These are phyloP conservation scores for Cyanistes caeruleus DNA, from an alignment of 2,113 vertebrate genomes.

Conservation along the genomic window DNA sequence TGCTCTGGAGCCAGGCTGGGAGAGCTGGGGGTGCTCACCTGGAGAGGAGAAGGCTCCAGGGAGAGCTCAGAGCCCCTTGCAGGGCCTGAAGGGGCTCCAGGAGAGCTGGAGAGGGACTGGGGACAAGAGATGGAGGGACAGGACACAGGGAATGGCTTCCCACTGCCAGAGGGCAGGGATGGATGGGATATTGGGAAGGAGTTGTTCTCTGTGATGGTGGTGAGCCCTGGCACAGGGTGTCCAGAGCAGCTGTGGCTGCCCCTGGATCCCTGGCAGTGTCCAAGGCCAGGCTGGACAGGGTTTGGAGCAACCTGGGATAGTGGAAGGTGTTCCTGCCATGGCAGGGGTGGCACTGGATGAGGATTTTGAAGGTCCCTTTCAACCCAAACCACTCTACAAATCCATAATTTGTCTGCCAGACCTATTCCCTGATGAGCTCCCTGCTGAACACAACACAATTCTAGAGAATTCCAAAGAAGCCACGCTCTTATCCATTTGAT, in stretches of 20 bases:
- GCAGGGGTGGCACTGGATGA: neutral
- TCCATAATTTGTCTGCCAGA: neutral
- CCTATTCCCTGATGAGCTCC: neutral
- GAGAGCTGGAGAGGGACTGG: neutral
- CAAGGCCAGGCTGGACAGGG: fast-evolving
- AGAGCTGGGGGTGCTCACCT: neutral
- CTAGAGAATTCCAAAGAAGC: neutral
- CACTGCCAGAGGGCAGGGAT: neutral
- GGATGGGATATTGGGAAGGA: neutral
- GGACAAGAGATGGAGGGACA: neutral
- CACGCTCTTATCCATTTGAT: neutral
- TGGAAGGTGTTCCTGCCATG: neutral
- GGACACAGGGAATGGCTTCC: neutral
- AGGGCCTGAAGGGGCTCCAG: neutral
- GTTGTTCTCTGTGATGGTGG: neutral
- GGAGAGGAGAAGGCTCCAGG: neutral
- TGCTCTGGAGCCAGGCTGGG: neutral
- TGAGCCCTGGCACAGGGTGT: neutral
- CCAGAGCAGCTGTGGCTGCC: neutral
- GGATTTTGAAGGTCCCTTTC: neutral
- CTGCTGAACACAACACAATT: neutral
- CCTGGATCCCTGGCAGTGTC: neutral
- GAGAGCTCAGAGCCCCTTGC: neutral
- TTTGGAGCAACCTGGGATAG: fast-evolving
- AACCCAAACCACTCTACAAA: neutral